Evolutionary conservation across 2,797 vertebrate genomes (phyloP).

Genomic region (Telmatherina bonti): DNA sequence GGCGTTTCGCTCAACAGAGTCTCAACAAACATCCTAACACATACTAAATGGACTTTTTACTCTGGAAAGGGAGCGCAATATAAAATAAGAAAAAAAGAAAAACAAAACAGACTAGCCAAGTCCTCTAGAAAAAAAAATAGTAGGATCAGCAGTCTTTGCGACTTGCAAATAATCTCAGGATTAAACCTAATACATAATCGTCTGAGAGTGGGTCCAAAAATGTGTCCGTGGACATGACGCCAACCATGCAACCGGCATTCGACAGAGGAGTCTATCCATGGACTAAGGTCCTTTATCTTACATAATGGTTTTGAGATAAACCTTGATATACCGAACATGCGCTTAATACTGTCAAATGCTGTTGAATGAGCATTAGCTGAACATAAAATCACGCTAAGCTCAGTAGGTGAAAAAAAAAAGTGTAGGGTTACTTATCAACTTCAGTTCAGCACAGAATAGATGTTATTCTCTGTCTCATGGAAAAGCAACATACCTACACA

Average conservation of each 20-base stretch:
- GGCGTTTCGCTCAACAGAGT: constrained; percentile 18
- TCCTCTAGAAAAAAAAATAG: constrained; percentile 59
- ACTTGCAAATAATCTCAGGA: constrained; percentile 66
- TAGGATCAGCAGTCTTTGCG: constrained; percentile 64
- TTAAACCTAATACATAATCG: constrained; percentile 66
- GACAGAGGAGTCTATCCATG: constrained; percentile 39
- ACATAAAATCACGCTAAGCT: constrained; percentile 21
- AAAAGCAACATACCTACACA: constrained; percentile 12
- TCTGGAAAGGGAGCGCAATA: constrained; percentile 24
- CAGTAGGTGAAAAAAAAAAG: neutral
- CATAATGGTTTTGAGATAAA: constrained; percentile 59
- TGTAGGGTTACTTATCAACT: neutral
- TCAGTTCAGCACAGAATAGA: neutral
- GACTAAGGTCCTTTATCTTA: constrained; percentile 62
- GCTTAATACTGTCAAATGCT: constrained; percentile 30
- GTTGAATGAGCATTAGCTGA: constrained; percentile 4
- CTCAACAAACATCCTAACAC: constrained; percentile 33
- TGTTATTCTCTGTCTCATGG: constrained; percentile 5
- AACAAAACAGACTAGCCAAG: constrained; percentile 39
- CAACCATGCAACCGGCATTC: constrained; percentile 28
- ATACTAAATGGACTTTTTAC: constrained; percentile 21
- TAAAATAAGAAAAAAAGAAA: constrained; percentile 21
- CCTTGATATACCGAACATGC: constrained; percentile 37
- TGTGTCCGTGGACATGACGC: constrained; percentile 32
- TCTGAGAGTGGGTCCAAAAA: constrained; percentile 36